These are phyloP conservation scores for Hucho hucho DNA, from an alignment of 2,113 vertebrate species.

Conservation along the genomic window DNA sequence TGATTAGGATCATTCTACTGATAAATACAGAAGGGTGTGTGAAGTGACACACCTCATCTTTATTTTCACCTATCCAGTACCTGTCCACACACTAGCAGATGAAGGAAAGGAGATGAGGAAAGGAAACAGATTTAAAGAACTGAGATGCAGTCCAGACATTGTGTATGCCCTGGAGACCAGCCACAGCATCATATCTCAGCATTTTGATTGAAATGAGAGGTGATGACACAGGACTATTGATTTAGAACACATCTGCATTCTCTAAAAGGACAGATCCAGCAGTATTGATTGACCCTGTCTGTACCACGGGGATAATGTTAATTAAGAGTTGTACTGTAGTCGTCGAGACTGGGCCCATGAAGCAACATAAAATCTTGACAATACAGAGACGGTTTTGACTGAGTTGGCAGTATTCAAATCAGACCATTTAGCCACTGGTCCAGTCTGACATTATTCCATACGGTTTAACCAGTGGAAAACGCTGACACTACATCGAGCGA, in stretches of 20 bases:
- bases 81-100: background rate
- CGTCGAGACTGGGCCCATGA: slow-evolving; percentile 41
- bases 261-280: slow-evolving; percentile 50
- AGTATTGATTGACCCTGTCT: slow-evolving; percentile 60
- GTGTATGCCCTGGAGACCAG: background rate
- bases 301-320: slow-evolving; percentile 45
- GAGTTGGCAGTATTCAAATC: slow-evolving; percentile 68
- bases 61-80: background rate
- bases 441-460: slow-evolving; percentile 36
- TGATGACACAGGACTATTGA: slow-evolving; percentile 66
- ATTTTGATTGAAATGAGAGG: slow-evolving; percentile 57
- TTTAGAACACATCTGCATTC: slow-evolving; percentile 62
- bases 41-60: background rate
- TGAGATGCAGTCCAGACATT: slow-evolving; percentile 36
- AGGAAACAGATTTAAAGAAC: slow-evolving; percentile 27
- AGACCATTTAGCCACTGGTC: slow-evolving; percentile 36
- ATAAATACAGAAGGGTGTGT: background rate
- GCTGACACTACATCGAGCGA: slow-evolving; percentile 37
- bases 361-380: slow-evolving; percentile 57
- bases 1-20: background rate
- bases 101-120: background rate
- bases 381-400: slow-evolving; percentile 55
- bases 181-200: slow-evolving; percentile 47
- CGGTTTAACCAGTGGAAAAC: slow-evolving; percentile 30
- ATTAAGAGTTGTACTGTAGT: slow-evolving; percentile 55